These are phyloP conservation scores for Halcyon badia DNA, from an alignment of 2,797 vertebrate species.

Conservation along the genomic window DNA sequence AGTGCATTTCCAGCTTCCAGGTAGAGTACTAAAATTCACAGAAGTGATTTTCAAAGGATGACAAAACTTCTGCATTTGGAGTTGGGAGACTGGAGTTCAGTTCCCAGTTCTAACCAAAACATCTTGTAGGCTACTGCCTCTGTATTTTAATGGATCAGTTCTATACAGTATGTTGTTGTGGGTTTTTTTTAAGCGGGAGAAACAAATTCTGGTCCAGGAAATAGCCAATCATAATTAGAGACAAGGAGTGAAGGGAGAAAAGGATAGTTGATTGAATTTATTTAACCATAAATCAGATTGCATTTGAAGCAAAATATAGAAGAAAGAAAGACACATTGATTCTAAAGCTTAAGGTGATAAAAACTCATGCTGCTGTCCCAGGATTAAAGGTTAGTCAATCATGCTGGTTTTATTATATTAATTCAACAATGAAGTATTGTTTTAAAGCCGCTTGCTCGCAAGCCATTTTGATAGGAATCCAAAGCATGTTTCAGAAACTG, in stretches of 20 bases:
- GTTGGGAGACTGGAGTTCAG: not conserved
- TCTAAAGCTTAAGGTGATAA: constrained; percentile 67
- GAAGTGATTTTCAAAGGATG: not conserved
- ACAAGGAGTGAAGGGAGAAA: not conserved
- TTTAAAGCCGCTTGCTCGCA: constrained; percentile 80
- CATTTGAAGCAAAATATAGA: constrained; percentile 35
- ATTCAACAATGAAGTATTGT: constrained; percentile 82
- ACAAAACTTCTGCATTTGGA: not conserved
- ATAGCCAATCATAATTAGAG: not conserved
- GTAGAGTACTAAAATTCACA: not conserved
- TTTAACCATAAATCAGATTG: constrained; percentile 34
- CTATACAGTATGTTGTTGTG: not conserved
- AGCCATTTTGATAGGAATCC: constrained; percentile 83
- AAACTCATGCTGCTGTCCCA: constrained; percentile 56
- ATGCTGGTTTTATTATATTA: constrained; percentile 76
- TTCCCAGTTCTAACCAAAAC: not conserved
- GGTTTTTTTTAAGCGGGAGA: not conserved
- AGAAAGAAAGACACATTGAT: constrained; percentile 16
- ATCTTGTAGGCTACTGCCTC: not conserved
- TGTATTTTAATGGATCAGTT: not conserved
- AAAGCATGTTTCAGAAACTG: constrained; percentile 84
- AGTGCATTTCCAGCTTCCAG: not conserved
- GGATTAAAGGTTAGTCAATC: constrained; percentile 82
- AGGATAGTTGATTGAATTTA: not conserved
- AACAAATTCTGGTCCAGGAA: not conserved